Base-by-base conservation (phyloP, 2,797 vertebrate genomes). In the Diplodus sargus region DNA sequence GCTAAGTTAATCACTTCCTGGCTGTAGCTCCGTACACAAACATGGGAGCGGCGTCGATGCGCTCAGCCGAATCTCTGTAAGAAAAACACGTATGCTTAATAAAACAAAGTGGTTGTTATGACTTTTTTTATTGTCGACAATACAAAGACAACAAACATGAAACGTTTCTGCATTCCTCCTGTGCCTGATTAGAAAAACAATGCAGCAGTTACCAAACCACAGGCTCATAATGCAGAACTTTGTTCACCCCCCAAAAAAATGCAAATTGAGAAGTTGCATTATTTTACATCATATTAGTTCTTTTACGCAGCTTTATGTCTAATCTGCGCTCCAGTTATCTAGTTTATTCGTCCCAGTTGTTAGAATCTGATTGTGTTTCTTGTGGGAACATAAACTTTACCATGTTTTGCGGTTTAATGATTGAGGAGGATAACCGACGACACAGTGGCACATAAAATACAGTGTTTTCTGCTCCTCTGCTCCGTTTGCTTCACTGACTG, bases 241-340 rank as follows among this genome's bases (percentile, higher is more conserved):
- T 58, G 53, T 30, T 1, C 34, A 42, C 47, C 48, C 10, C 28
- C 28, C 3, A 39, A 71, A 71, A 71, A 68, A 34, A 68, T 71
- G 51, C 56, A 79, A 68, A 74, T 57, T 1, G 22, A 8, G 17
- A 30, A 39, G 57, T 60, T 52, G 30, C 11, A 74, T 78, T 58
- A 78, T 62, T 81, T 58, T 70, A 48, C 68, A 63, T 79, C 30
- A 43, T 22, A 71, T 75, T 67, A 45, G 2, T 68, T 45, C 53
- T 7, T 58, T 22, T 23, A 12, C 20, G 60, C 17, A 4, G 15
- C 28, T 25, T 48, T 52, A 53, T 48, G 22, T 49, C 3, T 39
- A 56, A 22, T 49, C 22, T 62, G 0, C 4, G 20, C 42, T 51
- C 15, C n/a, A 72, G 65, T 72, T 47, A 65, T n/a, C 18, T 30